Conservation (phyloP, 2,797 vertebrate genomes). For the Silurus aristotelis region DNA sequence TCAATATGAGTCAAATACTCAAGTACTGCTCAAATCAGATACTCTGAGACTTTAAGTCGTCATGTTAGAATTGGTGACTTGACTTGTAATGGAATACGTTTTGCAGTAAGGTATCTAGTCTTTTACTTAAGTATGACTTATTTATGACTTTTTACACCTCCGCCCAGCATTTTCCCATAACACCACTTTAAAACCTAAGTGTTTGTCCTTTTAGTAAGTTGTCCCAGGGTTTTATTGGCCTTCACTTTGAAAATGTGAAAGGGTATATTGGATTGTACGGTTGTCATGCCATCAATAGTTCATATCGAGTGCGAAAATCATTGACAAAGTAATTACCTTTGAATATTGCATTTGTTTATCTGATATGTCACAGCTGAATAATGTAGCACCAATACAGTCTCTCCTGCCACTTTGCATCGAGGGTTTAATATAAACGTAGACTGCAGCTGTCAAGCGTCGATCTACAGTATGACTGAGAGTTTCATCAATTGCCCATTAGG, state of each 20-base stretch:
- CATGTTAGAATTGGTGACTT: too few species aligned
- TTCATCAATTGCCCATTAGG: constrained; percentile 2
- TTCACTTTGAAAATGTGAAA: not conserved
- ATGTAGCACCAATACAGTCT: not conserved
- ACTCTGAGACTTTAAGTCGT: too few species aligned
- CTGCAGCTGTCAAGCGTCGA: not conserved
- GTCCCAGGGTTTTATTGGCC: not conserved
- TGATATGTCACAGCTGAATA: constrained; percentile 3
- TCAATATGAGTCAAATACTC: too few species aligned
- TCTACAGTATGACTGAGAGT: not conserved
- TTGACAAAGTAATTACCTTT: constrained; percentile 26
- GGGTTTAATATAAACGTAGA: constrained; percentile 19
- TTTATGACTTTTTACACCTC: too few species aligned
- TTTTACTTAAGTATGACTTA: too few species aligned
- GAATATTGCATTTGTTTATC: constrained; percentile 26
- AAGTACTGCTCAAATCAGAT: too few species aligned
- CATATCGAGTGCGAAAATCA: constrained; percentile 7
- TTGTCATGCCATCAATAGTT: constrained; percentile 9
- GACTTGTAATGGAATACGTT: too few species aligned
- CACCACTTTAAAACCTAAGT: not conserved
- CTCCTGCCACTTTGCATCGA: not conserved
- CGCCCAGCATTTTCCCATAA: not conserved
- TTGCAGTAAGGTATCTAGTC: too few species aligned
- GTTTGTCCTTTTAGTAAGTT: not conserved
- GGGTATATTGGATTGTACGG: not conserved